These are phyloP conservation scores for Lonchura striata DNA, from an alignment of 2,113 vertebrate species.

Conservation along the genomic window DNA sequence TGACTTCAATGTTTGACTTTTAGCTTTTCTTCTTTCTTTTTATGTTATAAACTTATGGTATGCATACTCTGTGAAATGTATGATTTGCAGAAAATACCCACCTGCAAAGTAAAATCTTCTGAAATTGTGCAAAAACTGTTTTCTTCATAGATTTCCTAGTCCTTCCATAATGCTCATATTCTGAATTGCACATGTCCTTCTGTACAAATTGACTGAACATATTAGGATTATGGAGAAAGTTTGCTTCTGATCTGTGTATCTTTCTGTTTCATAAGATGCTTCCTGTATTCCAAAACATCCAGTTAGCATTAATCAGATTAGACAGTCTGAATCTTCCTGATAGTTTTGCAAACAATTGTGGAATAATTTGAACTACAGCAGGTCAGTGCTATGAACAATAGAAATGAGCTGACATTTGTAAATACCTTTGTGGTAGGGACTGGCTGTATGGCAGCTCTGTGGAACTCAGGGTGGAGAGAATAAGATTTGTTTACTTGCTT, in stretches of 20 bases:
- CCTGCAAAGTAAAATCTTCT: neutral
- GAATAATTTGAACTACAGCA: conserved; percentile 25
- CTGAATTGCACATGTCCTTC: neutral
- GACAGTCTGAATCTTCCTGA: conserved; percentile 48
- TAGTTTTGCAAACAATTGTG: conserved; percentile 37
- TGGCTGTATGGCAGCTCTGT: neutral
- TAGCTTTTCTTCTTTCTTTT: neutral
- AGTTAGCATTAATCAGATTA: conserved; percentile 22
- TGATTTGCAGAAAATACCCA: neutral
- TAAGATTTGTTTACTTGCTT: conserved; percentile 39
- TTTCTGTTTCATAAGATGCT: neutral
- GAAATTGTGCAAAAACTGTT: neutral
- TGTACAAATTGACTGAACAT: neutral
- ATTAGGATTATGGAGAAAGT: neutral
- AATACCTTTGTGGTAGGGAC: conserved; percentile 34
- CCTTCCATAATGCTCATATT: neutral
- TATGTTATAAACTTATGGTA: neutral
- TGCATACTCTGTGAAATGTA: neutral
- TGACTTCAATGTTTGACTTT: neutral
- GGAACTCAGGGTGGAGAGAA: conserved; percentile 13
- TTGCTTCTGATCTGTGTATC: neutral
- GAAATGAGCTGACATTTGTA: conserved; percentile 21
- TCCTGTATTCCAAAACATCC: neutral
- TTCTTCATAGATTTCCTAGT: neutral
- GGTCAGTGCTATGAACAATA: conserved; percentile 19